These are phyloP conservation scores for Lucilia sericata DNA, from an alignment of 1,140 invertebrate genomes.

Conservation along the genomic window DNA sequence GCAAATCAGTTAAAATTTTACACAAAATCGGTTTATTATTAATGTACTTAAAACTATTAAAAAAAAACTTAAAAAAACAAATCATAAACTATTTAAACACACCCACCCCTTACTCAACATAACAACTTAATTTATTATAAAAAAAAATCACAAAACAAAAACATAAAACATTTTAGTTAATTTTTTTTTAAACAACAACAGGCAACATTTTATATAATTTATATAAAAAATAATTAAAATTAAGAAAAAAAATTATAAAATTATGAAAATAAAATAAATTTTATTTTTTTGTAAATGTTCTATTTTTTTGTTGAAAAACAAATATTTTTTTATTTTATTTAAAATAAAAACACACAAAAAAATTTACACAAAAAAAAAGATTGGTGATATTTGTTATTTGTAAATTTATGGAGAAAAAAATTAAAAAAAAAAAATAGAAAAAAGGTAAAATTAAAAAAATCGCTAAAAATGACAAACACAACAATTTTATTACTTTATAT, in stretches of 20 bases:
- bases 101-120: neutral
- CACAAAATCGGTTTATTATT: neutral
- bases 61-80: neutral
- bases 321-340: slow-evolving; percentile 15
- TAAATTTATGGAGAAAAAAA: slow-evolving; percentile 9
- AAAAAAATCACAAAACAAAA: neutral
- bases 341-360: neutral
- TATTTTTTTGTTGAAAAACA: slow-evolving; percentile 6
- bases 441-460: neutral
- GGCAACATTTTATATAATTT: slow-evolving; percentile 34
- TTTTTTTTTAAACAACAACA: slow-evolving; percentile 35
- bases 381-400: slow-evolving; percentile 5
- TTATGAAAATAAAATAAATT: slow-evolving; percentile 16
- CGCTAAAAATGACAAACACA: neutral
- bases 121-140: neutral
- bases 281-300: slow-evolving; percentile 27
- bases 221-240: slow-evolving; percentile 27
- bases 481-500: slow-evolving; percentile 25
- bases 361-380: slow-evolving; percentile 29
- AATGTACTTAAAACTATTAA: neutral
- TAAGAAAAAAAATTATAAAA: slow-evolving; percentile 5
- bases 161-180: neutral
- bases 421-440: neutral
- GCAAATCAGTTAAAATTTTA: neutral
- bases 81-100: neutral